phyloP scores from a whole-genome alignment of 2,113 vertebrate genomes.

The Sprattus sprattus region DNA sequence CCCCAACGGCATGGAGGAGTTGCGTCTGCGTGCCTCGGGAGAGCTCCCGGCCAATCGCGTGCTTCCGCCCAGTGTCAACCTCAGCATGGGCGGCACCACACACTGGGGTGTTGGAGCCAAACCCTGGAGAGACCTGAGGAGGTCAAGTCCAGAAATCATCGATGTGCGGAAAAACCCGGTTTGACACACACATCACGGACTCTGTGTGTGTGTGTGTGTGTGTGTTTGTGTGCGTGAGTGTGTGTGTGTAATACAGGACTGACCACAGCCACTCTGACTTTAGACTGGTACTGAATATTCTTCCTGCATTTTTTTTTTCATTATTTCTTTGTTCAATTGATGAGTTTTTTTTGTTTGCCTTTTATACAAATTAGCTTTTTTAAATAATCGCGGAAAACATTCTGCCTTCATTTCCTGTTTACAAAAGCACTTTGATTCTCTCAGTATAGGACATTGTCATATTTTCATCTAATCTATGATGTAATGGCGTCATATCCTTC shows the following conservation, averaged over 20 bases:
- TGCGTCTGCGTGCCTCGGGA: conserved; percentile 55
- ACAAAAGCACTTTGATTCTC: not conserved
- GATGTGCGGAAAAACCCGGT: conserved; percentile 89
- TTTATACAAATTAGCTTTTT: not conserved
- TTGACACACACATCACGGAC: conserved; percentile 52
- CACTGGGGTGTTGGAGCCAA: conserved; percentile 65
- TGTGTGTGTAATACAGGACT: not conserved
- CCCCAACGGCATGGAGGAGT: conserved; percentile 70
- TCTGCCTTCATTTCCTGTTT: not conserved
- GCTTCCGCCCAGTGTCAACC: conserved; percentile 56
- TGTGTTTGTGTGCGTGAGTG: not conserved
- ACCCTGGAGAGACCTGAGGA: conserved; percentile 75
- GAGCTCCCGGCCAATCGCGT: conserved; percentile 60
- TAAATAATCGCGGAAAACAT: not conserved
- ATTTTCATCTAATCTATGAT: not conserved
- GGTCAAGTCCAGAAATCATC: conserved; percentile 80
- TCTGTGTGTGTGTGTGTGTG: not conserved
- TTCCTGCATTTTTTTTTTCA: not conserved
- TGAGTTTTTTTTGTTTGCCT: not conserved
- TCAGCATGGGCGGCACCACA: conserved; percentile 36
- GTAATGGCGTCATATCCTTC: not conserved
- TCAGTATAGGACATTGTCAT: not conserved
- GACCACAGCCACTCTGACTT: not conserved
- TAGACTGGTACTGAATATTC: not conserved
- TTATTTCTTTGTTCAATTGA: not conserved